phyloP scores from a whole-genome alignment of 2,113 vertebrate genomes.

The Mixornis gularis region DNA sequence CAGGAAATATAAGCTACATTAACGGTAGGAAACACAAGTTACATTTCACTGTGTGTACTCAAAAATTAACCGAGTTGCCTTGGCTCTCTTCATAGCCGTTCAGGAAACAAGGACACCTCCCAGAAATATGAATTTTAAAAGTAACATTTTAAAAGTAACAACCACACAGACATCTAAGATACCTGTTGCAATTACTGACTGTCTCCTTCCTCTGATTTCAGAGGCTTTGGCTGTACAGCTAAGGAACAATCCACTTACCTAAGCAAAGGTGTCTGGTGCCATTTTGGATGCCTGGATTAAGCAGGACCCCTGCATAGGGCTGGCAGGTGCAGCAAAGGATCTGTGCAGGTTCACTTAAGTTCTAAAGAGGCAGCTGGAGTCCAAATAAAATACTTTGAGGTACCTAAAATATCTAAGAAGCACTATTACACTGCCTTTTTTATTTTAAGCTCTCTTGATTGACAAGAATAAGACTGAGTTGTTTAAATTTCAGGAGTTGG shows the following conservation, averaged over 20 bases:
- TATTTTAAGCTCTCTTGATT: neutral
- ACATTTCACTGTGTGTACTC: neutral
- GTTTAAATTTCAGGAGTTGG: neutral
- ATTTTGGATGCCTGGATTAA: neutral
- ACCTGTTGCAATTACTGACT: neutral
- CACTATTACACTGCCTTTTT: neutral
- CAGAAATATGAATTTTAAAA: neutral
- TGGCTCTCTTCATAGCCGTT: neutral
- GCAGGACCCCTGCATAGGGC: neutral
- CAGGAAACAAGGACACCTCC: neutral
- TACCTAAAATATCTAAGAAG: neutral
- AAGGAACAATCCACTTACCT: neutral
- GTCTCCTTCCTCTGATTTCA: neutral
- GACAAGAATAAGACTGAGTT: neutral
- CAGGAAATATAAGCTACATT: neutral
- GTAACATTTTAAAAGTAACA: neutral
- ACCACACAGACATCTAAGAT: neutral
- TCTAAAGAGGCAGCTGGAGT: neutral
- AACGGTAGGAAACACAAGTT: accelerated
- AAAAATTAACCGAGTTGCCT: neutral
- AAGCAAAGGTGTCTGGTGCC: neutral
- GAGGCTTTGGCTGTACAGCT: neutral
- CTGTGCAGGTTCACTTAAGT: neutral
- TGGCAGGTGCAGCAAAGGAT: neutral
- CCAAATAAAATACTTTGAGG: neutral